Evolutionary conservation across 2,797 vertebrate genomes (phyloP).

Genomic region (Brachyalestes nurse): DNA sequence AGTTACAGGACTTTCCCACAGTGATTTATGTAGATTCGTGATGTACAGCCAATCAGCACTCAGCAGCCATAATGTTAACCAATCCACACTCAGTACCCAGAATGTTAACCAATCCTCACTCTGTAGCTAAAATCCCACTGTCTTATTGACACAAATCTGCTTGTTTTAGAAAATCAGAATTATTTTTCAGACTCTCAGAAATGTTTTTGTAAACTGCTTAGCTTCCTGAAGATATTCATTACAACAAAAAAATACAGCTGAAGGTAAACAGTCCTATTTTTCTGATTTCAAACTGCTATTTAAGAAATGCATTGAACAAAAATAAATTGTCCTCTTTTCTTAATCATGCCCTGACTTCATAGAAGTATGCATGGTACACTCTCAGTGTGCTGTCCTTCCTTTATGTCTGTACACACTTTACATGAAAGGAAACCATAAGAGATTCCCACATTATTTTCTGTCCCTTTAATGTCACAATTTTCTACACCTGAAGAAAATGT

Average conservation of each 20-base stretch:
- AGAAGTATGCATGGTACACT: conserved; percentile 52
- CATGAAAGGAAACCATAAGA: conserved; percentile 59
- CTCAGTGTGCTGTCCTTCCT: conserved; percentile 48
- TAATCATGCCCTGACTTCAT: conserved; percentile 71
- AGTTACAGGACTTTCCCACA: no score
- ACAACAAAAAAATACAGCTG: conserved; percentile 81
- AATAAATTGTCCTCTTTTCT: conserved; percentile 84
- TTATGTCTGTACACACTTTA: conserved; percentile 49
- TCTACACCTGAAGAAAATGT: conserved; percentile 60
- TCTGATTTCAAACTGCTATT: conserved; percentile 81
- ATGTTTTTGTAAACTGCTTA: conserved; percentile 72
- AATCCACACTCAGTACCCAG: no score
- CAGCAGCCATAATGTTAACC: no score
- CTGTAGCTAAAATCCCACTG: no score
- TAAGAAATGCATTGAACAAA: conserved; percentile 93
- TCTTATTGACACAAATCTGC: no score
- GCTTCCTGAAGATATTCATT: conserved; percentile 76
- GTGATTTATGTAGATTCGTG: no score
- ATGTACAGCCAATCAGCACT: no score
- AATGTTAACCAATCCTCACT: no score
- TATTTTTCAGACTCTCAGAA: no score
- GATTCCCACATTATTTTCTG: conserved; percentile 58
- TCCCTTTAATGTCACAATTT: conserved; percentile 68
- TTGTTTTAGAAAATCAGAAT: no score
- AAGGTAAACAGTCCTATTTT: conserved; percentile 87